These are phyloP conservation scores for Athrips mouffetella DNA, from an alignment of 2,888 invertebrate species.

Conservation along the genomic window DNA sequence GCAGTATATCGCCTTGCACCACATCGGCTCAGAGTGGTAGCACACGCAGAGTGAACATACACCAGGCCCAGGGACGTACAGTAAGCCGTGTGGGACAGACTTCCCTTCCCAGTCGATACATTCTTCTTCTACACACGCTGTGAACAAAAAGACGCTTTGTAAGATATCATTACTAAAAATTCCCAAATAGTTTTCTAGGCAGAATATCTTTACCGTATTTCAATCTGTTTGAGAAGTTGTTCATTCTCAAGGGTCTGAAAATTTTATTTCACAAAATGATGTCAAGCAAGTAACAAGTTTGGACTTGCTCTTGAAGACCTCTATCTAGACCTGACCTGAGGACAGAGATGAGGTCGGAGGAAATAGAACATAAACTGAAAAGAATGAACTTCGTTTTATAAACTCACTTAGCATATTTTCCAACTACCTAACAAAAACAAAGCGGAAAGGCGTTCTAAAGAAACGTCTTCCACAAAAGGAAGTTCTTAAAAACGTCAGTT, in stretches of 20 bases:
- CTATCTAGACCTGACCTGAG: too few species aligned
- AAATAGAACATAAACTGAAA: too few species aligned
- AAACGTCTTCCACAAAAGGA: not conserved
- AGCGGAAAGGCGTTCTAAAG: too few species aligned
- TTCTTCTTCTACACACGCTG: conserved; percentile 85
- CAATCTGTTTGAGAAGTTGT: too few species aligned
- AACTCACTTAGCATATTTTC: not conserved
- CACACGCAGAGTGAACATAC: conserved; percentile 92
- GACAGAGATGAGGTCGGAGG: too few species aligned
- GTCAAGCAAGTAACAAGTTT: too few species aligned
- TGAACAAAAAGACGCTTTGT: conserved; percentile 17
- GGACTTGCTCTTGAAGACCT: too few species aligned
- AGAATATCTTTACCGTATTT: too few species aligned
- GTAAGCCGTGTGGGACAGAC: conserved; percentile 85
- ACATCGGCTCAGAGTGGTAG: conserved; percentile 90
- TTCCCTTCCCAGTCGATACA: conserved; percentile 91
- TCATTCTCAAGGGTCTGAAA: too few species aligned
- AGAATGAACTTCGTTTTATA: not conserved
- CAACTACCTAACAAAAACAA: not conserved
- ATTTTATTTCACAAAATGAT: too few species aligned
- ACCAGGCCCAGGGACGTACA: conserved; percentile 91
- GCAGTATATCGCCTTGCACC: conserved; percentile 93
- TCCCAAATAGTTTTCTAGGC: too few species aligned
- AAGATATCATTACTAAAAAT: too few species aligned
- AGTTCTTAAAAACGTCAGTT: not conserved